phyloP scores from a whole-genome alignment of 2,888 invertebrate species.

The Adelognathus sp. region DNA sequence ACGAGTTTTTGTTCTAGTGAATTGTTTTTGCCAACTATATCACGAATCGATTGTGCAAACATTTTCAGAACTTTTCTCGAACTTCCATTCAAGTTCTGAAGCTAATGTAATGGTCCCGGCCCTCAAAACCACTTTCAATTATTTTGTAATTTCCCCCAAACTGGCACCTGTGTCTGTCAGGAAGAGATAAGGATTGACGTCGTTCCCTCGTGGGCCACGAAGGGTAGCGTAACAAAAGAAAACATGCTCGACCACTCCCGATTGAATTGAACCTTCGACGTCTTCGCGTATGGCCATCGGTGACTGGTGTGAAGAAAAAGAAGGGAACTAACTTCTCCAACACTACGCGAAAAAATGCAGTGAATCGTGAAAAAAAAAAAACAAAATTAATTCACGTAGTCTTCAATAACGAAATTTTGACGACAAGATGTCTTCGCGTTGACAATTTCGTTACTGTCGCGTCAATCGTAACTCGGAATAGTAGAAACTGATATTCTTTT shows the following conservation, averaged over 20 bases:
- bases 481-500: background rate
- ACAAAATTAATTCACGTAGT: too few relatives aligned
- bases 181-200: slow-evolving; percentile 21
- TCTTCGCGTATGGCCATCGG: background rate
- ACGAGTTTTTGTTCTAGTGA: too few relatives aligned
- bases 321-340: background rate
- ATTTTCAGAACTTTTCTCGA: background rate
- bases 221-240: background rate
- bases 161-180: background rate
- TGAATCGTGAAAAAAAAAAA: too few relatives aligned
- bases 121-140: background rate
- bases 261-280: slow-evolving; percentile 13
- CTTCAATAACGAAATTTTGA: too few relatives aligned
- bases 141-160: background rate
- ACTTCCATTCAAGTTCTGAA: slow-evolving; percentile 15
- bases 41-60: too few relatives aligned
- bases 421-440: too few relatives aligned
- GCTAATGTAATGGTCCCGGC: background rate
- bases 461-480: background rate
- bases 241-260: slow-evolving; percentile 32
- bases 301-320: too few relatives aligned
- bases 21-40: too few relatives aligned
- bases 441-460: background rate
- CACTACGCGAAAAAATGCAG: too few relatives aligned
- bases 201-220: slow-evolving; percentile 1